Conservation (phyloP, 2,113 vertebrate genomes). For the Pseudorhombus dupliciocellatus region DNA sequence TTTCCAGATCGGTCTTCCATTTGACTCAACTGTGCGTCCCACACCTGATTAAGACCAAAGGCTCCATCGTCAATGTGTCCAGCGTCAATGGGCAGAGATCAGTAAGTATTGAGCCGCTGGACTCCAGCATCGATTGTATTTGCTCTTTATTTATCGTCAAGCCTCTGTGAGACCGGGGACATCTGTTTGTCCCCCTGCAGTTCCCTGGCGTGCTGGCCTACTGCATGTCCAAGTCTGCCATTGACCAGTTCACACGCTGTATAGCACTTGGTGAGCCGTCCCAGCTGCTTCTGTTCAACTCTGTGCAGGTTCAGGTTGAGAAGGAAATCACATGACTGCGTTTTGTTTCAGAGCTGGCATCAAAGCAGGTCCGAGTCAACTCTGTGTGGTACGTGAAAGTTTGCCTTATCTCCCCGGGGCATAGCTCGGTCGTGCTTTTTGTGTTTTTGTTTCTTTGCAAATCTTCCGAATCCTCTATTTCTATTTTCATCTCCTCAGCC, state of each 20-base stretch:
- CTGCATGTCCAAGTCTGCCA: slow-evolving; percentile 86
- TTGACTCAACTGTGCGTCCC: slow-evolving; percentile 84
- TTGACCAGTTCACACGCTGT: slow-evolving; percentile 86
- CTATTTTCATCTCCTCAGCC: slow-evolving; percentile 61
- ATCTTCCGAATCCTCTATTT: not conserved
- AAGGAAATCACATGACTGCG: not conserved
- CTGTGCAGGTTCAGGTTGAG: not conserved
- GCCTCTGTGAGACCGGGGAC: too few species aligned
- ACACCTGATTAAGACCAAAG: slow-evolving; percentile 82
- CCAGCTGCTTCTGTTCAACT: not conserved
- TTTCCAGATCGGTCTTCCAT: slow-evolving; percentile 78
- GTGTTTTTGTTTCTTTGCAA: not conserved
- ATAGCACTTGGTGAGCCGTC: slow-evolving; percentile 78
- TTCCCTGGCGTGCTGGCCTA: slow-evolving; percentile 85
- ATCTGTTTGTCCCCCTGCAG: slow-evolving; percentile 51
- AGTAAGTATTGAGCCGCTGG: slow-evolving; percentile 64
- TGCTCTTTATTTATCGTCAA: too few species aligned
- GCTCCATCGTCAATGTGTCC: slow-evolving; percentile 84
- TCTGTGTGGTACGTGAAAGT: slow-evolving; percentile 77
- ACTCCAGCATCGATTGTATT: not conserved
- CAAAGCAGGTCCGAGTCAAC: slow-evolving; percentile 84
- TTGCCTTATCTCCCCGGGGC: too few species aligned
- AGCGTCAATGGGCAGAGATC: slow-evolving; percentile 86
- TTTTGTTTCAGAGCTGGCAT: slow-evolving; percentile 78
- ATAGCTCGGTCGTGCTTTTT: too few species aligned